Base-by-base conservation (phyloP, 1,140 invertebrate genomes). In the Zaprionus davidi region DNA sequence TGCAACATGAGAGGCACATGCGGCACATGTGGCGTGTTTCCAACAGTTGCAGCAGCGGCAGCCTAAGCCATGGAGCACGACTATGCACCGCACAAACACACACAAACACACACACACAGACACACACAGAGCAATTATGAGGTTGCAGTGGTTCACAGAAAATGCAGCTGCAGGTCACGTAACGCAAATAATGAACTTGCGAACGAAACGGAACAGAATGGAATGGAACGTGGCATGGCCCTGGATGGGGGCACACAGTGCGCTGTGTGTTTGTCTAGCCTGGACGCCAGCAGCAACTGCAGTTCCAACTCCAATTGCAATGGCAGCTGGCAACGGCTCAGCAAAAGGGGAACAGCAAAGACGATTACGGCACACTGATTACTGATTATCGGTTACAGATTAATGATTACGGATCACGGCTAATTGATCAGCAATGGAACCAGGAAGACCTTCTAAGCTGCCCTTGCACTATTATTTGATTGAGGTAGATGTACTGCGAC, bases 141-240 rank as follows among this genome's bases (percentile, higher is more conserved):
- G 49, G 80, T 69, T 76, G 55, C 63, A 71, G 28, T 36, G 65
- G 65, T 58, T 68, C 56, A 20, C 5, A 38, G 41, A 71, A 71
- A 79, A 76, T 79, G 81, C 68, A 68, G 68, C 73, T 83, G 77
- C 81, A 73, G 81, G 81, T 83, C 81, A 83, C 81, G 81, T 83
- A 83, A 71, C 78, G 81, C 81, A 84, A 83, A 84, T 83, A 83
- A 83, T 83, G 81, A 83, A 83, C 81, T 78, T 77, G 81, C 65
- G 41, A 38, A 20, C 36, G n/a, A 12, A 58, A 38, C 22, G 58
- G 22, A 34, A 22, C 56, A 22, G 31, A 36, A 34, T 36, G 31
- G 56, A 13, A 24, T 59, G 34, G n/a, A 51, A 51, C 46, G 20
- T 38, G 34, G 15, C 13, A 6, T n/a, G n/a, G n/a, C 26, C 28